Percentiles rank a stretch among this genome's conserved stretches.
Evolutionary conservation across 2,797 vertebrate genomes (phyloP).

Genomic region (Leptodactylus fallax): DNA sequence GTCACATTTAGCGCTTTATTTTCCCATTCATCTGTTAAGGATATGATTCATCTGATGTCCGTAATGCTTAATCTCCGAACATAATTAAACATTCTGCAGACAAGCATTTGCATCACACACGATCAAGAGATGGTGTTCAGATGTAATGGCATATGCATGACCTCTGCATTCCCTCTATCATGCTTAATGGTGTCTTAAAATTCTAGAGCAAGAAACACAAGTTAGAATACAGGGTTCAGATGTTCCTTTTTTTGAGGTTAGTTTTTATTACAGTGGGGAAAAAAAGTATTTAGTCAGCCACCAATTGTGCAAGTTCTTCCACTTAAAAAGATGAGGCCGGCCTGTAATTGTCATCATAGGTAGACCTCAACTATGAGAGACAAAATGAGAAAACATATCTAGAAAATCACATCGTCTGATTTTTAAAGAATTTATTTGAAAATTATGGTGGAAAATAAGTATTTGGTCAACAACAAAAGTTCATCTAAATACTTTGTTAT

Average conservation of each 20-base stretch:
- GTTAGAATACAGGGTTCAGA: neutral
- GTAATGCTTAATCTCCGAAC: conserved; percentile 53
- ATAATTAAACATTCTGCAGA: conserved; percentile 53
- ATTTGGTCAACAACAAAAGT: no score
- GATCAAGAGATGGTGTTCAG: conserved; percentile 43
- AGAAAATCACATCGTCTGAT: no score
- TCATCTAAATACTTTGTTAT: no score
- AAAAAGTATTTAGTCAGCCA: no score
- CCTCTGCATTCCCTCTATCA: conserved; percentile 32
- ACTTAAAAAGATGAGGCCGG: no score
- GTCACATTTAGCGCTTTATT: conserved; percentile 46
- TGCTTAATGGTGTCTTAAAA: neutral
- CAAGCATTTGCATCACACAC: conserved; percentile 41
- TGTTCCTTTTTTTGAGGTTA: no score
- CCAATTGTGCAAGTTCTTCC: no score
- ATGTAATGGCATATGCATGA: conserved; percentile 37
- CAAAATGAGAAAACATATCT: no score
- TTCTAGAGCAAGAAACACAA: neutral
- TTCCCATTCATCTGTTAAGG: conserved; percentile 45
- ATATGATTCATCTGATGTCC: conserved; percentile 55
- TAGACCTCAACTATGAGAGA: no score
- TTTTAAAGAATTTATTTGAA: no score
- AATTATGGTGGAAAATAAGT: no score
- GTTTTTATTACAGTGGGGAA: neutral
- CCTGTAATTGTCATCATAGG: no score